Conservation (phyloP, 2,888 invertebrate species). For the Alcis repandata region DNA sequence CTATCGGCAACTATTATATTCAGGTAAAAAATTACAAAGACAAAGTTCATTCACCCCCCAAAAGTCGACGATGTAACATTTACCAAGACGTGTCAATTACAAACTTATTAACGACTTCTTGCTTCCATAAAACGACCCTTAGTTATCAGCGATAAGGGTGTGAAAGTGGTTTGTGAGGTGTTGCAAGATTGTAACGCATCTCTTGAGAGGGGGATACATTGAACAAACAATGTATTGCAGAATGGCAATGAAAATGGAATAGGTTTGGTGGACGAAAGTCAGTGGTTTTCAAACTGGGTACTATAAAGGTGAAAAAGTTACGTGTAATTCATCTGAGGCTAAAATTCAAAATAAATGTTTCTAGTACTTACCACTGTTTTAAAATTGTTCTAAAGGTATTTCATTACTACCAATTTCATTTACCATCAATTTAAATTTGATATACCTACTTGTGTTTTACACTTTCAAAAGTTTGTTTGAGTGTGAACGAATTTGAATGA, state of each 20-base stretch:
- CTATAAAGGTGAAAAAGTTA: too few relatives aligned
- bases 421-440: too few relatives aligned
- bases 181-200: conserved; percentile 59
- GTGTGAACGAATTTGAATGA: too few relatives aligned
- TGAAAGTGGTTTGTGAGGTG: conserved; percentile 41
- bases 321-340: neutral
- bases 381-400: too few relatives aligned
- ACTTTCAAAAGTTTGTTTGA: too few relatives aligned
- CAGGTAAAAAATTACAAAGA: conserved; percentile 40
- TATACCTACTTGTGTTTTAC: too few relatives aligned
- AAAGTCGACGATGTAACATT: conserved; percentile 58
- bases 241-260: conserved; percentile 71
- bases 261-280: conserved; percentile 56
- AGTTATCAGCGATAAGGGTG: conserved; percentile 45
- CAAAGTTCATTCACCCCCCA: conserved; percentile 57
- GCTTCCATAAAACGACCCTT: conserved; percentile 47
- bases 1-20: neutral
- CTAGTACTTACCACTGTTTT: too few relatives aligned
- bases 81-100: conserved; percentile 60
- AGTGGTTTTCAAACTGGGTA: conserved; percentile 61
- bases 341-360: too few relatives aligned
- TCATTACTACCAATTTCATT: too few relatives aligned
- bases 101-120: conserved; percentile 39
- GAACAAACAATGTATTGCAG: conserved; percentile 83
- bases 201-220: conserved; percentile 75